These are phyloP conservation scores for Oligia fasciuncula DNA, from an alignment of 2,888 invertebrate species.

Conservation along the genomic window DNA sequence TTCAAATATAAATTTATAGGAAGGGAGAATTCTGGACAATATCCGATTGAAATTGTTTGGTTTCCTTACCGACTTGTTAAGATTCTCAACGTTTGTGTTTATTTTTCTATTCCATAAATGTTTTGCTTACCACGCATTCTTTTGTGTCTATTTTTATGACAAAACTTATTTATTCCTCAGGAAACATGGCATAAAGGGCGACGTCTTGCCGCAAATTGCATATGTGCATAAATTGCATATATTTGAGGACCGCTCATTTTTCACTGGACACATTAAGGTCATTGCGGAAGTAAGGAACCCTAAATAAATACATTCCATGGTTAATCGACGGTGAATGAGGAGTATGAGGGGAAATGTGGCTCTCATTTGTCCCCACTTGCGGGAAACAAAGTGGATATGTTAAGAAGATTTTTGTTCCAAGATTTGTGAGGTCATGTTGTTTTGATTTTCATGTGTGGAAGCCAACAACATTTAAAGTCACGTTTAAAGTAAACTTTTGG, in stretches of 20 bases:
- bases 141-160: constrained; percentile 17
- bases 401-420: constrained; percentile 54
- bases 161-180: constrained; percentile 39
- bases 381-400: constrained; percentile 70
- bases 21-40: not conserved
- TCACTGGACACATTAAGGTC: constrained; percentile 82
- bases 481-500: constrained; percentile 19
- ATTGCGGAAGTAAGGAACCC: constrained; percentile 77
- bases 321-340: constrained; percentile 86
- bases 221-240: constrained; percentile 70
- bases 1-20: not conserved
- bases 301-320: constrained; percentile 86
- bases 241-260: constrained; percentile 75
- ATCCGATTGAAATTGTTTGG: not conserved
- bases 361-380: constrained; percentile 76
- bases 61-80: not conserved
- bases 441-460: constrained; percentile 11
- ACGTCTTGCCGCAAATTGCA: constrained; percentile 56
- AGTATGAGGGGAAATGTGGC: constrained; percentile 72
- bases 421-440: constrained; percentile 46
- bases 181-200: constrained; percentile 41
- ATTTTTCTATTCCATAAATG: not conserved
- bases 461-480: constrained; percentile 8
- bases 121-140: not conserved
- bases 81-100: not conserved